A percentile compares a stretch with the other conserved stretches of the same genome.
Evolutionary conservation across 2,113 vertebrate species (phyloP).

Genomic region (Phrynocephalus versicolor): DNA sequence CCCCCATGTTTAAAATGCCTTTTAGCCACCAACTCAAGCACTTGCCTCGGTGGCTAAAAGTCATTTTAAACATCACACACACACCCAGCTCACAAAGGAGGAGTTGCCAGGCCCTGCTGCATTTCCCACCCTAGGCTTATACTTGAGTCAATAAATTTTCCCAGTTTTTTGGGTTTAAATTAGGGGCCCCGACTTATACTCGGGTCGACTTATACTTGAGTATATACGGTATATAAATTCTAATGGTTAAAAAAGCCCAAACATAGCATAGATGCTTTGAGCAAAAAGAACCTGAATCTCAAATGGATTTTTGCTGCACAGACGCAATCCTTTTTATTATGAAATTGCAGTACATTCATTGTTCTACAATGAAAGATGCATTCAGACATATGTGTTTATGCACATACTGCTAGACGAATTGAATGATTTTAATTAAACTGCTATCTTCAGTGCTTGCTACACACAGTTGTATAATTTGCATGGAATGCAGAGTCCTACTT

Average conservation of each 20-base stretch:
- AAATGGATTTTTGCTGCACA: neutral
- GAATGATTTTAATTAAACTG: constrained; percentile 20
- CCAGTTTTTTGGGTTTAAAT: no score
- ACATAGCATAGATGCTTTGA: constrained; percentile 7
- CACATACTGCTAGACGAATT: neutral
- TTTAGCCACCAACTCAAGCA: no score
- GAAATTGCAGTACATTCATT: neutral
- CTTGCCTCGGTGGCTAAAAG: no score
- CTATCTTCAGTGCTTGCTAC: neutral
- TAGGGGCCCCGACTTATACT: no score
- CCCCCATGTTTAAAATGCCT: no score
- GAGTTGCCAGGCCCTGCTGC: no score
- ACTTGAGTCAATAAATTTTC: no score
- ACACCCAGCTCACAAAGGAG: no score
- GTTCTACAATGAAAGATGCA: neutral
- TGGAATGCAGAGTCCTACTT: constrained; percentile 28
- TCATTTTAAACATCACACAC: no score
- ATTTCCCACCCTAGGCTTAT: no score
- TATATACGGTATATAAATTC: constrained; percentile 27
- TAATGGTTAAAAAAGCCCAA: neutral
- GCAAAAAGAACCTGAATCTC: neutral
- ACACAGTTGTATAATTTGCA: constrained; percentile 41
- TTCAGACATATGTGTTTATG: constrained; percentile 27
- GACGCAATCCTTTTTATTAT: constrained; percentile 33
- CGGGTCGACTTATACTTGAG: no score